Evolutionary conservation across 2,113 vertebrate genomes (phyloP), one percentile per base, ranked within the genome.

Genomic region (Triplophysa rosa): DNA sequence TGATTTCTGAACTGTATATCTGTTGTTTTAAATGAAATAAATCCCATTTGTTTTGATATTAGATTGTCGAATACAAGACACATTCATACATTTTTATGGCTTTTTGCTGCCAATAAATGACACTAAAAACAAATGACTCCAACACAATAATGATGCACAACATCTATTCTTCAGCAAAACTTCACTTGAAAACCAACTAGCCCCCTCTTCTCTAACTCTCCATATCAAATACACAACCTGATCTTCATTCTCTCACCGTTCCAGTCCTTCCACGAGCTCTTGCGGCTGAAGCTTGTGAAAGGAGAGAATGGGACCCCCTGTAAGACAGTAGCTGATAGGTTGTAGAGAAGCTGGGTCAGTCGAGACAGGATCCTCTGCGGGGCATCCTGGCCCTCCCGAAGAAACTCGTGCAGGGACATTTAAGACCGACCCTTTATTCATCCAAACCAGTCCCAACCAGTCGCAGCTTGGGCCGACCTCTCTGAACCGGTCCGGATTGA

Each of bases 351-450:
- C 82, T 90, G 88, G 79, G 90, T 87, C 78, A 94, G 86, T 8
- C 91, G 87, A 67, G 91, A 89, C 80, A 91, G 81, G 29, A 94
- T 83, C 64, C 92, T 81, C 80, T 68, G 84, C 0, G 91, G 92
- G 2, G 86, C 87, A 80, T 94, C 93, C 23, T 92, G 89, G 1
- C 90, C 91, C 75, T 92, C 92, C 49, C 87, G 90, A 76, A 94
- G 87, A 82, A 93, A 88, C 79, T 92, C 93, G 37, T 89, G 89
- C 64, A 94, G 88, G 86, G 92, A 91, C 93, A 94, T 93, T n/a
- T 74, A 80, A 84, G 76, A 23, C 19, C 4, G 17, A 49, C 17
- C 45, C 56, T 1, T 5, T 12, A 37, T 11, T 3, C 2, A 45
- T 59, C 29, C 13, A 54, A 66, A 52, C 56, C 73, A 52, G 17